Base-by-base conservation (phyloP, 1,140 invertebrate genomes). In the Trachymyrmex cornetzi region DNA sequence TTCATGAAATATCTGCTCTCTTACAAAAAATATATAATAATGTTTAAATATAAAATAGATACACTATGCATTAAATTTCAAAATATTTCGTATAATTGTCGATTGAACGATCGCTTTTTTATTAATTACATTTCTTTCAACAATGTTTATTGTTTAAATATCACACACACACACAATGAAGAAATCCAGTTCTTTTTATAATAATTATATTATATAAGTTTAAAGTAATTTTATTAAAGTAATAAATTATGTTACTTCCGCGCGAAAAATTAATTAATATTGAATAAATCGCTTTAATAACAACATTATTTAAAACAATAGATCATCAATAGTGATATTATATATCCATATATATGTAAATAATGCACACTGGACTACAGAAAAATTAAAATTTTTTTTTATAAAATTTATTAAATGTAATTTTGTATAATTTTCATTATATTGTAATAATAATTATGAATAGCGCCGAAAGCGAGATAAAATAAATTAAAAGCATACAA, bases 401-500 rank as follows among this genome's bases (percentile, higher is more conserved):
- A 19, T 11, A 48, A 67, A 44, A 48, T 69, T 69, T 48, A 3
- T 4, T 2, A 7, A 24, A 27, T 50, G 24, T 57, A 75, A 34
- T 57, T 55, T 75, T 16, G 22, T 50, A 71, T 27, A 16, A 71
- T 19, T 48, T 50, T 57, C 1, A 2, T 27, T 64, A n/a, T 11
- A 44, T 44, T 44, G 4, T 11, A 27, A 67, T 79, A 34, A 38
- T 66, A 67, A 67, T 67, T 19, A n/a, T 55, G 1, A 12, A 24
- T 66, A 4, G 14, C 44, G n/a, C 7, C 61, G 2, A 24, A 14
- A 12, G 19, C 22, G 16, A 3, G 16, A 69, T 53, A 38, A 22
- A 80, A 66, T 66, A 66, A 67, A 80, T 71, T 30, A 50, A 69
- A 57, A 69, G 16, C 34, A 30, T 22, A 22, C 4, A 59, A 61